Evolutionary conservation across 1,140 invertebrate species (phyloP), one percentile per base, ranked within the genome.

Genomic region (Ips nitidus): DNA sequence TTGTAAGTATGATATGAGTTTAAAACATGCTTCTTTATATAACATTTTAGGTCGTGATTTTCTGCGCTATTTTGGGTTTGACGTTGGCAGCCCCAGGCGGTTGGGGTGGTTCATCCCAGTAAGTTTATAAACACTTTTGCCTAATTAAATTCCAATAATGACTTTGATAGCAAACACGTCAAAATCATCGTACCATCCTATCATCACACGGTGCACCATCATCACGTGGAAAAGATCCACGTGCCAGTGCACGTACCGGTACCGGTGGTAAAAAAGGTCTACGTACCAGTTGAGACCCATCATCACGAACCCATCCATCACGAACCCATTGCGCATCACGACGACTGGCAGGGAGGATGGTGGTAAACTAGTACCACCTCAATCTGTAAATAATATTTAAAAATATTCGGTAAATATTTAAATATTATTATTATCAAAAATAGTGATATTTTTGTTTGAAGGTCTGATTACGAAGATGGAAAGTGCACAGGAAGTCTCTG

Each of bases 131-230:
- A 50, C 22, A 22, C 45, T 50, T 50, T 50, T 22, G 22, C 22
- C 22, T 22, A 22, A 22, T 22, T 22, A 6, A 50, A 2, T 50
- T 50, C 45, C 22, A 50, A 50, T 50, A 8, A 1, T 50, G 45
- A 50, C n/a, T n/a, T 52, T 78, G 80, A 41, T 75, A 88, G 87
- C 76, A 81, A 85, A 72, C 86, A 88, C 69, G 79, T 85, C 45
- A 80, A 84, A 0, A 84, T 88, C 69, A 86, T 87, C 74, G 86
- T 88, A 8, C 87, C 87, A 5, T 87, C 88, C 76, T 82, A 88
- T 40, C 84, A 88, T 3, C 87, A 88, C 73, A 87, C 85, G n/a
- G 82, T 88, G 2, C 87, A 88, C 75, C 87, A 88, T 76, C 85
- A 87, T 76, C 87, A 88, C 74, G 82, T 86, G 41, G 82, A 87